Evolutionary conservation across 2,888 invertebrate genomes (phyloP), one percentile per base, ranked within the genome.

Genomic region (Zele albiditarsus): DNA sequence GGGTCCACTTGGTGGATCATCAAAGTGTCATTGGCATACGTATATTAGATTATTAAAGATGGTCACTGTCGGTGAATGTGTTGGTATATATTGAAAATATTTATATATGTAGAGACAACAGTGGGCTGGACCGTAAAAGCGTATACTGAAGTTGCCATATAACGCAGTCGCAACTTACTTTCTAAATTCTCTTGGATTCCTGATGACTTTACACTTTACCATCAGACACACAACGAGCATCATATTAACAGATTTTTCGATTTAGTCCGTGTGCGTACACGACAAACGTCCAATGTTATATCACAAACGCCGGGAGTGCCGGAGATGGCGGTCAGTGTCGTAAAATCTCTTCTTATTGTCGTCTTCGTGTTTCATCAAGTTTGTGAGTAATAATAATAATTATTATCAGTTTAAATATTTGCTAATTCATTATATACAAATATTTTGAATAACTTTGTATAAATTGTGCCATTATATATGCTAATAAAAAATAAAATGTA

Each of bases 271-370:
- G 80, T 10, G 53, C 20, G 20, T 53, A 78, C 80, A 80, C 78
- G 57, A 69, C 33, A 69, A 76, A 81, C 82, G 79, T 84, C 85
- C 85, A 83, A 88, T 88, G 88, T 87, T 87, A 85, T 86, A 86
- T 87, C 85, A 88, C 83, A 84, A 80, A 83, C 80, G 77, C 79
- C 80, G 79, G 80, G 81, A 84, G 81, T 80, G 84, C 85, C 84
- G 87, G 89, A 86, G 87, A 89, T 88, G 89, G 89, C 86, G 85
- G 81, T 86, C 86, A 87, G 86, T 87, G 82, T 84, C 81, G 84
- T 83, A 84, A 81, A 81, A 80, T 82, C 77, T 80, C 79, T 84
- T 74, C 72, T 85, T 76, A 76, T 87, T 74, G 77, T 84, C 73
- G 74, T 86, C 65, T 74, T 80, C 74, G 76, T 81, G 67, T 76